Evolutionary conservation across 2,797 vertebrate genomes (phyloP), one percentile per base, ranked within the genome.

Genomic region (Neosilurus mollespiculum): DNA sequence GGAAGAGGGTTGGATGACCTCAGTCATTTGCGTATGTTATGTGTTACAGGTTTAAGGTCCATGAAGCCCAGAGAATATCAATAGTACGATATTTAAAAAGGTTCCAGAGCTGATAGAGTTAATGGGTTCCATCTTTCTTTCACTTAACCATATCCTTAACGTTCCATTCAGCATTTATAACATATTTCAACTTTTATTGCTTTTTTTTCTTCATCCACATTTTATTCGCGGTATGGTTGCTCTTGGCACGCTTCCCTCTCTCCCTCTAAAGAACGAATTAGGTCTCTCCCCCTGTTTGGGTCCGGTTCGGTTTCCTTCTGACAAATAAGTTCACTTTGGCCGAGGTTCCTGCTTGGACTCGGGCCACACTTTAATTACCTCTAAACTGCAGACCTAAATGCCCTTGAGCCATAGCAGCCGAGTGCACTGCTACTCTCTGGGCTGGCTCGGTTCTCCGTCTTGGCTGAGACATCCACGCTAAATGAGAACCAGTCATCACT

Each of bases 301-400:
- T 88, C 53, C 70, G 59, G 15, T 84, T 86, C 77, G 89, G 88
- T 91, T 91, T 90, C 90, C 84, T 70, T 79, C 83, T 88, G 86
- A 89, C 85, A 80, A 87, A 88, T 89, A 90, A 92, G 92, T 88
- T 90, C 64, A 87, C 71, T 54, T 20, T 90, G 87, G 90, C 90
- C 86, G 87, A 54, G 61, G 86, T 86, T 88, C 69, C 85, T 77
- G 80, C 88, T 71, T 88, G 88, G 84, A 81, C 53, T 79, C 66
- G 79, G 61, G 91, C 85, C 84, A 84, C 86, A 71, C 86, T 76
- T 83, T 62, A 84, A 88, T 90, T 88, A 87, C 84, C 66, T 54
- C 86, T 83, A 81, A 91, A 90, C 88, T 90, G 85, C 89, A 91
- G 91, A 90, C 89, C 88, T 81, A 89, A 89, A 92, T 90, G 89